Evolutionary conservation across 1,140 invertebrate species (phyloP).

Genomic region (Tachypleus tridentatus): DNA sequence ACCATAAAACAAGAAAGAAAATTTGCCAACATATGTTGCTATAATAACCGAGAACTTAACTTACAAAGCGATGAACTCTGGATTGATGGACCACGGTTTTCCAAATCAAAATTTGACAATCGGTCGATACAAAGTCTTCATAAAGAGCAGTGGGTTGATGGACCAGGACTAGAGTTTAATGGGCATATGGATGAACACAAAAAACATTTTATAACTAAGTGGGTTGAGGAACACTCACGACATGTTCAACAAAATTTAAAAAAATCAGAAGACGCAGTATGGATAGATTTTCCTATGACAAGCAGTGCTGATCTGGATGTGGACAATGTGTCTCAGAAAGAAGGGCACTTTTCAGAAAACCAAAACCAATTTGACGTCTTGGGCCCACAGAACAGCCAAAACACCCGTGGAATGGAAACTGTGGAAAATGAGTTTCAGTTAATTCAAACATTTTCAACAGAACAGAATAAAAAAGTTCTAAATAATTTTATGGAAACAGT

Average conservation of each 20-base stretch:
- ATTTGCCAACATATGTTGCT: too few relatives aligned
- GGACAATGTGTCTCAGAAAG: too few relatives aligned
- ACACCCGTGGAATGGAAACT: too few relatives aligned
- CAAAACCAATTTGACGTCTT: too few relatives aligned
- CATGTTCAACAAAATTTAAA: constrained; percentile 20
- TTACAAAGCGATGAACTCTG: constrained; percentile 68
- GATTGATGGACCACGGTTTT: constrained; percentile 79
- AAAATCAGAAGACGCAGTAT: constrained; percentile 16
- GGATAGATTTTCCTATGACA: constrained; percentile 15
- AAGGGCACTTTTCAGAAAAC: too few relatives aligned
- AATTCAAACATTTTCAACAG: too few relatives aligned
- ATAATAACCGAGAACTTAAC: constrained; percentile 21
- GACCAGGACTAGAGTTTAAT: constrained; percentile 43
- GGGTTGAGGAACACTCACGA: constrained; percentile 71
- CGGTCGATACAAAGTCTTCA: constrained; percentile 24
- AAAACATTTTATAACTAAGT: constrained; percentile 81
- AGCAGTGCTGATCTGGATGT: too few relatives aligned
- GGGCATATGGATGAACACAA: constrained; percentile 85
- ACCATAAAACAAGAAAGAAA: too few relatives aligned
- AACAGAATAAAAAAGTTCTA: too few relatives aligned
- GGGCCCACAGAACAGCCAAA: too few relatives aligned
- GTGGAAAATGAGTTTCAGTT: too few relatives aligned
- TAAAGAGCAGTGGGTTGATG: constrained; percentile 87
- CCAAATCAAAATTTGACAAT: constrained; percentile 39
- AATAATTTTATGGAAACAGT: too few relatives aligned